Base-by-base conservation (phyloP, 2,888 invertebrate genomes). In the Chaetogeoica ovagalla region DNA sequence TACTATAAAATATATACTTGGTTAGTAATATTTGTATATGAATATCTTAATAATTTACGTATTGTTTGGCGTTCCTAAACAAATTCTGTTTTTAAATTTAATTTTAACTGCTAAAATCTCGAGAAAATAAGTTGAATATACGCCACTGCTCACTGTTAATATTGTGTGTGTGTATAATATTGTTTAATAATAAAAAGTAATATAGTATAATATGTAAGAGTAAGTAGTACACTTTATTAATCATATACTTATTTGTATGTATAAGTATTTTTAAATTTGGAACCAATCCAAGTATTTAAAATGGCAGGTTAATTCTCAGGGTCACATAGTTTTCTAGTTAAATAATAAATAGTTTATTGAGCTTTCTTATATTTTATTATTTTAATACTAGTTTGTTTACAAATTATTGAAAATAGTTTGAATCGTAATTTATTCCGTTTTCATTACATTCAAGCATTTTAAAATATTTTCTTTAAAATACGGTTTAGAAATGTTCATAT, bases 261-360 rank as follows among this genome's bases (percentile, higher is more conserved):
- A 11, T 48, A 48, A 75, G 23, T 75, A 74, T 75, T 75, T 66
- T 75, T 75, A 65, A 39, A 66, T 57, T 75, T 65, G 65, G 55
- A 66, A 57, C 17, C 17, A 15, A 57, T 39, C 23, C 65, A 75
- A 75, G 19, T 17, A 57, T 57, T 21, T 39, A 19, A 74, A 65
- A 23, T 57, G 37, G 1, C 11, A 2, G 39, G 57, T 65, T 57
- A 57, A 57, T 75, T 65, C 6, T 65, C 57, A 75, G 15, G 74
- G 74, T 57, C 39, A 75, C 11, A 65, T 66, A 65, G 52, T 11
- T 17, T 11, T 65, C 37, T 52, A 52, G 5, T 52, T 62, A 52
- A 55, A 19, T 55, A 6, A 21, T 59, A 39, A 23, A 39, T 57
- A 39, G 39, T 55, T 73, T 63, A 63, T 55, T 63, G 52, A 55